Conservation (phyloP, 2,797 vertebrate species). For the Helarctos malayanus region DNA sequence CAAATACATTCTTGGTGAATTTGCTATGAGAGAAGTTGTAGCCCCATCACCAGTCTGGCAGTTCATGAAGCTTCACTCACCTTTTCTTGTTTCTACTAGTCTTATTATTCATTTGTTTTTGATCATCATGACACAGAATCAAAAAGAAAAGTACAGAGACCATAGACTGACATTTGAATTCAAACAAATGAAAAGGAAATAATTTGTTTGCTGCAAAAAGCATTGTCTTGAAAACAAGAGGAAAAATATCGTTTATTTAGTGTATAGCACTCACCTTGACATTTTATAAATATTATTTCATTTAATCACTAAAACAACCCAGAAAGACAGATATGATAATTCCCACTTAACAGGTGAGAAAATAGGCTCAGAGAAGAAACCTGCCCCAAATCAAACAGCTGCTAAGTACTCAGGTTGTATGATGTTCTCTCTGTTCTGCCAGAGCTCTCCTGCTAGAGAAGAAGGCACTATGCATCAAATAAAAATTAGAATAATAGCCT, state of each 20-base stretch:
- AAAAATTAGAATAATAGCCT: not conserved
- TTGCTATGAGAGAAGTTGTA: not conserved
- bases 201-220: not conserved
- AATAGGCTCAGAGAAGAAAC: not conserved
- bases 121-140: not conserved
- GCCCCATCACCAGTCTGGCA: no score
- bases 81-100: not conserved
- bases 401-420: not conserved
- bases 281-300: not conserved
- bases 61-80: not conserved
- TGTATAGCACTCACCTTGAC: not conserved
- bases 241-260: not conserved
- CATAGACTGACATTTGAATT: not conserved
- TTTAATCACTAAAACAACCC: not conserved
- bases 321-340: not conserved
- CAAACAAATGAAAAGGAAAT: conserved; percentile 2
- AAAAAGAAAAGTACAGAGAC: conserved; percentile 3
- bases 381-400: not conserved
- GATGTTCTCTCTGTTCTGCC: not conserved
- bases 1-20: not conserved
- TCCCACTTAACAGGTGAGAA: conserved; percentile 22
- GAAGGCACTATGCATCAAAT: not conserved
- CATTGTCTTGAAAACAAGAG: not conserved
- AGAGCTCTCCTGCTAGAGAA: not conserved
- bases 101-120: not conserved